phyloP scores from a whole-genome alignment of 2,888 invertebrate genomes.

The Chrysotoxum bicinctum region DNA sequence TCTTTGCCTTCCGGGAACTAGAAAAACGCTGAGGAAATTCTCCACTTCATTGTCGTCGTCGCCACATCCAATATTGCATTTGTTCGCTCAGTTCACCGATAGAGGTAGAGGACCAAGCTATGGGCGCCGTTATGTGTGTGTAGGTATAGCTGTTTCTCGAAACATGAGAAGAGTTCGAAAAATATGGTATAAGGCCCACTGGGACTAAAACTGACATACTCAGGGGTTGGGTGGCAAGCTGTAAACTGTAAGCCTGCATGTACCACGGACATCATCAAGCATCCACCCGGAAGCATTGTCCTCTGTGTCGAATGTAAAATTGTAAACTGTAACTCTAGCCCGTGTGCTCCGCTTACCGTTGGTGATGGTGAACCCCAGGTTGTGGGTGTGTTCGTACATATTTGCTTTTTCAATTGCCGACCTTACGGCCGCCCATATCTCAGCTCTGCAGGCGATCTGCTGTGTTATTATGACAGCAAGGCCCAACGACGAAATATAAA shows the following conservation, averaged over 20 bases:
- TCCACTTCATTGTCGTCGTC: constrained; percentile 58
- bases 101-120: constrained; percentile 13
- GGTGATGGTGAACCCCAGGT: constrained; percentile 42
- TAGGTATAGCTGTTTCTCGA: constrained; percentile 14
- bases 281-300: constrained; percentile 46
- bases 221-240: background rate
- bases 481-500: constrained; percentile 22
- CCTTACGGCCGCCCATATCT: constrained; percentile 44
- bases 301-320: constrained; percentile 45
- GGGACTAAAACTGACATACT: constrained; percentile 30
- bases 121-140: background rate
- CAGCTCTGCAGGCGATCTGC: constrained; percentile 46
- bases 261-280: constrained; percentile 42
- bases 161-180: constrained; percentile 53
- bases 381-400: constrained; percentile 51
- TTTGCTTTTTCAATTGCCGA: constrained; percentile 53
- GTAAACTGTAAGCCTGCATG: constrained; percentile 18
- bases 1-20: constrained; percentile 21
- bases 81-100: too few relatives aligned
- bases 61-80: constrained; percentile 63
- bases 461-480: constrained; percentile 43
- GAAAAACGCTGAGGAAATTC: constrained; percentile 55
- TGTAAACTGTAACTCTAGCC: constrained; percentile 61
- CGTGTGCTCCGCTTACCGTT: constrained; percentile 39
- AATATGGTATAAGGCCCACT: constrained; percentile 51